Evolutionary conservation across 2,113 vertebrate species (phyloP).

Genomic region (Neodon shergylaensis): DNA sequence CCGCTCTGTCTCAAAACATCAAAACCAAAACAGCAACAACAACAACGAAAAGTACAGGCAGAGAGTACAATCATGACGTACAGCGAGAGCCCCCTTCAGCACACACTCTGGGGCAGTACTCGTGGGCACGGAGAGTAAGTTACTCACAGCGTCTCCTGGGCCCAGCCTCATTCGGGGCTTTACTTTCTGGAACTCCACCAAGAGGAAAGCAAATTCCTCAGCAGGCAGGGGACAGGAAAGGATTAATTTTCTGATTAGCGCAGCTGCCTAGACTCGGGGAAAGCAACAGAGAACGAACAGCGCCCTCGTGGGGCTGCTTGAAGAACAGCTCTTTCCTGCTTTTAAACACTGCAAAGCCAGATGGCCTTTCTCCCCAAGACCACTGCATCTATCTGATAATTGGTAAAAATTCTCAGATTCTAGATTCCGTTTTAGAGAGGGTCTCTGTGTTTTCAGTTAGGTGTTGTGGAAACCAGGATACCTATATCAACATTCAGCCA

Average conservation of each 20-base stretch:
- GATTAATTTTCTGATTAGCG: background rate
- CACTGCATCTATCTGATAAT: background rate
- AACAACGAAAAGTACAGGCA: background rate
- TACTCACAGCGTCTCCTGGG: background rate
- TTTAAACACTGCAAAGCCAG: background rate
- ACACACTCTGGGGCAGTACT: background rate
- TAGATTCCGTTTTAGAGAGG: background rate
- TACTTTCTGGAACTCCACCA: background rate
- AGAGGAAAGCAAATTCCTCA: background rate
- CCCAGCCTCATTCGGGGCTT: background rate
- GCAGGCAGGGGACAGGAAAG: background rate
- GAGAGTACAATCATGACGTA: background rate
- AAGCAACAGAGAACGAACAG: background rate
- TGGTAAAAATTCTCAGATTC: background rate
- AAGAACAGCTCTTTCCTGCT: background rate
- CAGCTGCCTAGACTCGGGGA: background rate
- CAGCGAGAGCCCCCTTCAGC: background rate
- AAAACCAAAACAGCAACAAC: background rate
- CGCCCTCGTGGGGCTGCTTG: background rate
- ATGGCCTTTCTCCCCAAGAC: background rate
- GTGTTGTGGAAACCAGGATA: background rate
- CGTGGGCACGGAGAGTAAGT: background rate
- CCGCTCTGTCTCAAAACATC: background rate
- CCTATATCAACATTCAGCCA: background rate
- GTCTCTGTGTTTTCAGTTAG: background rate